Base-by-base conservation (phyloP, 2,888 invertebrate species). In the Eustalomyia histrio region DNA sequence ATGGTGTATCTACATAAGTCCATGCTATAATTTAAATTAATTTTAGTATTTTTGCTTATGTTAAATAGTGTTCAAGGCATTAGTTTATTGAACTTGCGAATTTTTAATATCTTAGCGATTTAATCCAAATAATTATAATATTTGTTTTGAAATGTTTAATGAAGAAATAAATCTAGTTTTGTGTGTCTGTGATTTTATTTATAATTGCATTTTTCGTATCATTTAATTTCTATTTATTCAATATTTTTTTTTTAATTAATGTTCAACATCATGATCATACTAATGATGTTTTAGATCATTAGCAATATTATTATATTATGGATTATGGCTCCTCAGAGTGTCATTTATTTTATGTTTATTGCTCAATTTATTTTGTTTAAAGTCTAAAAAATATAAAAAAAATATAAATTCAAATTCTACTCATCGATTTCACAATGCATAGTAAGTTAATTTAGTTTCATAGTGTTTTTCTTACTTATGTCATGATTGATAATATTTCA, bases 61-160 rank as follows among this genome's bases (percentile, higher is more conserved):
- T 65, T 64, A 47, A 79, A 64, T 69, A 69, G 64, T 60, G 75
- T 74, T 74, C 78, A 79, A 79, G 74, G 73, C 57, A 79, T 79
- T 64, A 60, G 74, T 74, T 74, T 74, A 69, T 71, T 74, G 75
- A 74, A 79, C 79, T 74, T 68, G 5, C 21, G 10, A 14, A 64
- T 58, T 65, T 14, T 71, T 39, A 53, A 53, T 64, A 18, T 76
- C 35, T 76, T 50, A 33, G 50, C 65, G 17, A 67, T 67, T 52
- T 35, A 43, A 67, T 21, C 57, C 5, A 64, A 78, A 72, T 65
- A 61, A 78, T 55, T 65, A 65, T 67, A 72, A 78, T 55, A 64
- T 65, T 58, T 65, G 35, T 33, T 58, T 65, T 43, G 71, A 65
- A 65, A 71, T n/a, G 65, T 71, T 65, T 67, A 52, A 58, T 21